phyloP scores from a whole-genome alignment of 2,888 invertebrate genomes.

The Cylindroiulus punctatus region DNA sequence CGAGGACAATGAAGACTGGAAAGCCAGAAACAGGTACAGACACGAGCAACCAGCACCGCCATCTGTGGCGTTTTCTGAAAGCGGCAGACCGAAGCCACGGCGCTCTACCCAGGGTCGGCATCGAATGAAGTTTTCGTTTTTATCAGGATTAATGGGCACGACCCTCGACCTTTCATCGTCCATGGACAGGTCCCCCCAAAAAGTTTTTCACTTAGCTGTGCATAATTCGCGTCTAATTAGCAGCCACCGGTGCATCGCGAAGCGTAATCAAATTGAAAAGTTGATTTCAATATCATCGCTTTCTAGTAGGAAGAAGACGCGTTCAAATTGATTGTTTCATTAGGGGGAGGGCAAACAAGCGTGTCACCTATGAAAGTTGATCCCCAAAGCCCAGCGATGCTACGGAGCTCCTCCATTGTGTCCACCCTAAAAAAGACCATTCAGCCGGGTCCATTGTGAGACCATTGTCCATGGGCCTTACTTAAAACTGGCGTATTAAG shows the following conservation, averaged over 20 bases:
- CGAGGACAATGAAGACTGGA: no score
- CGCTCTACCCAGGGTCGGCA: background rate
- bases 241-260: background rate
- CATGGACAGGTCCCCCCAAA: background rate
- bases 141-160: background rate
- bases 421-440: background rate
- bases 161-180: background rate
- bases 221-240: background rate
- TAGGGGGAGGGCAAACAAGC: slow-evolving; percentile 10
- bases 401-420: background rate
- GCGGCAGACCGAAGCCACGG: no score
- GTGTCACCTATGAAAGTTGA: slow-evolving; percentile 18
- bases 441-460: background rate
- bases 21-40: no score
- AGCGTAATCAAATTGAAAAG: background rate
- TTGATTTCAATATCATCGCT: slow-evolving; percentile 3
- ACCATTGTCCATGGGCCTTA: background rate
- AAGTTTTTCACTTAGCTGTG: no score
- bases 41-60: background rate
- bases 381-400: background rate
- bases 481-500: slow-evolving; percentile 7
- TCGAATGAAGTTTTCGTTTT: background rate
- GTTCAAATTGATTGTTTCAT: slow-evolving; percentile 2
- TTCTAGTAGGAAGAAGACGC: background rate
- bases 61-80: background rate